Conservation (phyloP, 92 coral and sea anemone genomes). For the Bergia sp. region DNA sequence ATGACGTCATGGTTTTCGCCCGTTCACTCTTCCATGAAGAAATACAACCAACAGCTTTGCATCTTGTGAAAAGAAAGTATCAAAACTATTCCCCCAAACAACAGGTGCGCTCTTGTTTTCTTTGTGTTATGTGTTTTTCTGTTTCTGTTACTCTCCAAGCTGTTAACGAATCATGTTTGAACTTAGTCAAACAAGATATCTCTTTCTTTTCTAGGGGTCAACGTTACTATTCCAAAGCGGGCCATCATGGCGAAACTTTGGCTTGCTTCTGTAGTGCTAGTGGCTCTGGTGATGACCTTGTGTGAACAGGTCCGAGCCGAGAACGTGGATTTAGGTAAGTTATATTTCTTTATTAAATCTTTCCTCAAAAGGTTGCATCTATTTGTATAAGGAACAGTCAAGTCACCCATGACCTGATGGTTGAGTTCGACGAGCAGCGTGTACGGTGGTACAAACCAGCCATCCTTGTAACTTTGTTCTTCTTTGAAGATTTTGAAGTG, state of each 20-base stretch:
- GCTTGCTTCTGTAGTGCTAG: slow-evolving; percentile 11
- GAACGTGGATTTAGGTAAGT: slow-evolving; percentile 40
- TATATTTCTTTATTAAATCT: background rate
- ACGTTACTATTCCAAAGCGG: background rate
- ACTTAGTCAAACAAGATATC: background rate
- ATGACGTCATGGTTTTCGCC: slow-evolving; percentile 50
- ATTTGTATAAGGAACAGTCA: background rate
- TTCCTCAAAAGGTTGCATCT: background rate
- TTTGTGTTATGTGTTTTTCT: background rate
- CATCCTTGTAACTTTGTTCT: background rate
- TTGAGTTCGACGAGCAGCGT: background rate
- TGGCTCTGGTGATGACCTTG: background rate
- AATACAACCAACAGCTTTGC: slow-evolving; percentile 25
- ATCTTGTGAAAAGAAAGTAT: slow-evolving; percentile 28
- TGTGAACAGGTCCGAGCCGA: slow-evolving; percentile 30
- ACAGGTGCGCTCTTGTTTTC: slow-evolving; percentile 33
- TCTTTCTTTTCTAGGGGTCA: slow-evolving; percentile 7
- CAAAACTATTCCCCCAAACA: slow-evolving; percentile 41
- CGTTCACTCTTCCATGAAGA: slow-evolving; percentile 35
- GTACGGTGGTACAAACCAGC: background rate
- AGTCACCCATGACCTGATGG: slow-evolving; percentile 4
- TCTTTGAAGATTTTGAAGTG: background rate
- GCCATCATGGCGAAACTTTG: slow-evolving; percentile 40
- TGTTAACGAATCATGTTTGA: background rate
- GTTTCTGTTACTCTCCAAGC: background rate